Evolutionary conservation across 1,140 invertebrate genomes (phyloP).

Genomic region (Drosophila novamexicana): DNA sequence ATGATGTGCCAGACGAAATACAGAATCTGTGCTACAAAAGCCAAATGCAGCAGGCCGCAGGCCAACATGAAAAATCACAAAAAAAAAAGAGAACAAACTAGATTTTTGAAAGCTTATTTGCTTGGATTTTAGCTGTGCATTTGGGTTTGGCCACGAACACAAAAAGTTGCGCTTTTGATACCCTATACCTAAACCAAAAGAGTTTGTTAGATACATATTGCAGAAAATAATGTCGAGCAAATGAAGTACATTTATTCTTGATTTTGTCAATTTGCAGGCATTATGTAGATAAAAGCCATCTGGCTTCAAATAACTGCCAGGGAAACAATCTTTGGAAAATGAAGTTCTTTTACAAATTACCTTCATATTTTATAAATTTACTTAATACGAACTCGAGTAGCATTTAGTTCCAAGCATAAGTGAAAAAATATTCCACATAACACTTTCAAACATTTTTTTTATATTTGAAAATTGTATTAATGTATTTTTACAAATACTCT

Average conservation of each 20-base stretch:
- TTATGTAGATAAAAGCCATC: too few species aligned
- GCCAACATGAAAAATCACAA: slow-evolving; percentile 33
- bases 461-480: too few species aligned
- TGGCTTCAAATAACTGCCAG: background rate
- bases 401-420: too few species aligned
- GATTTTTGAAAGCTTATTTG: slow-evolving; percentile 6
- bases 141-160: slow-evolving; percentile 31
- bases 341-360: background rate
- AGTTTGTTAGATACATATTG: background rate
- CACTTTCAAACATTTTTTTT: too few species aligned
- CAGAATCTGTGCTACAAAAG: slow-evolving; percentile 48
- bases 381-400: too few species aligned
- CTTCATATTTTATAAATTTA: too few species aligned
- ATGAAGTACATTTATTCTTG: background rate
- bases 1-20: slow-evolving; percentile 20
- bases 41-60: slow-evolving; percentile 57
- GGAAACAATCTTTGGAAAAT: background rate
- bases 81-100: slow-evolving; percentile 29
- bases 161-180: background rate
- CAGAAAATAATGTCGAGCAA: too few species aligned
- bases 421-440: too few species aligned
- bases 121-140: slow-evolving; percentile 28
- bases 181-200: background rate
- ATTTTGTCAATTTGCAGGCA: too few species aligned
- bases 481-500: too few species aligned